Conservation (phyloP, 2,113 vertebrate genomes). For the Tor tambroides region DNA sequence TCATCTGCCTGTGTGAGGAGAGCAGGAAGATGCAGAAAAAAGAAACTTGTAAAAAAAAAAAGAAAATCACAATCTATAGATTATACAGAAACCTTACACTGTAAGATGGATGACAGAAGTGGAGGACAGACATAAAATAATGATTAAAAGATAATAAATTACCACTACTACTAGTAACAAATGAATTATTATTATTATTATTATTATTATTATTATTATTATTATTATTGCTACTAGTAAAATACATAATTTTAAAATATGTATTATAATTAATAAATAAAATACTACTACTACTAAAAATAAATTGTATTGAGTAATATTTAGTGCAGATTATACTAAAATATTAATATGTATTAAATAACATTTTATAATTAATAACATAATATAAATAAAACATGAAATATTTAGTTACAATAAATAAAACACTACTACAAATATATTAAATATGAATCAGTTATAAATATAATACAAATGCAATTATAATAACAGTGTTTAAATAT, state of each 20-base stretch:
- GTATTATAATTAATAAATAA: not conserved
- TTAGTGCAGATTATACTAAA: not conserved
- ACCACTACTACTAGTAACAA: not conserved
- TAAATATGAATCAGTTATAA: no score
- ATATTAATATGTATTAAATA: not conserved
- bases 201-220: no score
- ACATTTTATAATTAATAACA: not conserved
- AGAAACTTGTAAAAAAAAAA: not conserved
- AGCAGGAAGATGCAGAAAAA: not conserved
- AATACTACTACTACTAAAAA: no score
- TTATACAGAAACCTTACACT: not conserved
- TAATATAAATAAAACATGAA: not conserved
- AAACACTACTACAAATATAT: not conserved
- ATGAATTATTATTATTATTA: not conserved
- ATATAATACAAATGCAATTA: no score
- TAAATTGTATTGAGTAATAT: not conserved
- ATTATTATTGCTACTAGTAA: not conserved
- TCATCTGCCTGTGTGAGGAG: conserved; percentile 24
- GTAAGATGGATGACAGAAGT: not conserved
- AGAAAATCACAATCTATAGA: not conserved
- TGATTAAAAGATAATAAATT: not conserved
- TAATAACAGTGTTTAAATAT: no score
- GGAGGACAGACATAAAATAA: not conserved
- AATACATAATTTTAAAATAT: not conserved
- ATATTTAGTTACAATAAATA: not conserved